A percentile compares a stretch with the other conserved stretches of the same genome.
Evolutionary conservation across 2,888 invertebrate genomes (phyloP).

Genomic region (Drosophila mettleri): DNA sequence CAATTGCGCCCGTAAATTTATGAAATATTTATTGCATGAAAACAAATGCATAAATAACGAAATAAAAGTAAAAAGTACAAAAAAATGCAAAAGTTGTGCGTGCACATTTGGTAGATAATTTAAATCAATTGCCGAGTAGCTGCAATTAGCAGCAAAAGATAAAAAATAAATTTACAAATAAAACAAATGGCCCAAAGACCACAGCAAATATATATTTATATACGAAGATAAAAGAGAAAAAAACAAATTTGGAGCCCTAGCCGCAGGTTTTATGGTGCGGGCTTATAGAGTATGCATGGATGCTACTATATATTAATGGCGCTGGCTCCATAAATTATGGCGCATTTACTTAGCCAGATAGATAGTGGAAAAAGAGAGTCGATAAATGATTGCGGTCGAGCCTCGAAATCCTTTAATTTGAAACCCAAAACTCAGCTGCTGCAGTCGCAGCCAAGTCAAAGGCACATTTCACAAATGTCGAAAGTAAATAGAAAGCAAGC

Average conservation of each 20-base stretch:
- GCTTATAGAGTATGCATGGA: conserved; percentile 32
- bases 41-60: conserved; percentile 62
- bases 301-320: conserved; percentile 64
- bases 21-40: conserved; percentile 69
- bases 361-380: conserved; percentile 63
- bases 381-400: conserved; percentile 79
- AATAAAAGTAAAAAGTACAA: conserved; percentile 8
- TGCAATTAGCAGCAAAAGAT: conserved; percentile 77
- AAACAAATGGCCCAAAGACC: conserved; percentile 68
- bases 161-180: conserved; percentile 69
- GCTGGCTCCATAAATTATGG: conserved; percentile 74
- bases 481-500: conserved; percentile 63
- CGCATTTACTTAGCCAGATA: conserved; percentile 74
- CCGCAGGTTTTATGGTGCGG: conserved; percentile 39
- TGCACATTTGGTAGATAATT: conserved; percentile 70
- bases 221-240: background rate
- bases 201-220: conserved; percentile 10
- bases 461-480: conserved; percentile 79
- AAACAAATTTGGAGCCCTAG: conserved; percentile 2
- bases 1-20: conserved; percentile 71
- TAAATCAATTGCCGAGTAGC: conserved; percentile 78
- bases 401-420: conserved; percentile 79
- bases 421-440: conserved; percentile 42
- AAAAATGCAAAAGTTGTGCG: conserved; percentile 11
- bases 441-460: conserved; percentile 67